Conservation (phyloP, 2,888 invertebrate genomes). For the Agonopterix heracliana region DNA sequence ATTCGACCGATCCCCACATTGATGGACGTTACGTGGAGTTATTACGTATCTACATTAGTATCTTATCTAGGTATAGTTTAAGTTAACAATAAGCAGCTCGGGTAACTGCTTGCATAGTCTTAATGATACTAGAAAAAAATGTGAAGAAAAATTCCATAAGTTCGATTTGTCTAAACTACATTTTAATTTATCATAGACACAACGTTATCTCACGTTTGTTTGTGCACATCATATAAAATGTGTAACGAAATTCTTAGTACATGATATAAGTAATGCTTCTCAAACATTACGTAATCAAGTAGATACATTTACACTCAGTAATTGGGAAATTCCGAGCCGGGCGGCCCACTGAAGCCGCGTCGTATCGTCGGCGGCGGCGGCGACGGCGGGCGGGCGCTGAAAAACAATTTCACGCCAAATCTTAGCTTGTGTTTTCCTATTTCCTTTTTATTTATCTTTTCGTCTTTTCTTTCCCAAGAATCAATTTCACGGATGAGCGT, state of each 20-base stretch:
- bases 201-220: too few species aligned
- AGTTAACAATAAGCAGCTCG: not conserved
- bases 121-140: too few species aligned
- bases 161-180: too few species aligned
- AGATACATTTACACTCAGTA: slow-evolving; percentile 70
- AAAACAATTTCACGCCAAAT: slow-evolving; percentile 78
- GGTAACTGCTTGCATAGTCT: not conserved
- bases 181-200: too few species aligned
- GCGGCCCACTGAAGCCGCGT: slow-evolving; percentile 18
- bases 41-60: slow-evolving; percentile 18
- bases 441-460: slow-evolving; percentile 77
- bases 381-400: slow-evolving; percentile 57
- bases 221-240: too few species aligned
- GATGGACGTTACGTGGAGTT: slow-evolving; percentile 39
- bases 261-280: slow-evolving; percentile 1
- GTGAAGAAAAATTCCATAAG: too few species aligned
- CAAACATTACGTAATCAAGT: slow-evolving; percentile 60
- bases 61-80: not conserved
- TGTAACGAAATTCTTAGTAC: too few species aligned
- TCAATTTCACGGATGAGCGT: slow-evolving; percentile 77
- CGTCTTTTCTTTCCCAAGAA: slow-evolving; percentile 74
- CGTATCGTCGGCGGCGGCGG: slow-evolving; percentile 36
- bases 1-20: slow-evolving; percentile 54
- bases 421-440: slow-evolving; percentile 77
- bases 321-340: slow-evolving; percentile 72